Evolutionary conservation across 2,797 vertebrate genomes (phyloP).

Genomic region (Antrozous pallidus): DNA sequence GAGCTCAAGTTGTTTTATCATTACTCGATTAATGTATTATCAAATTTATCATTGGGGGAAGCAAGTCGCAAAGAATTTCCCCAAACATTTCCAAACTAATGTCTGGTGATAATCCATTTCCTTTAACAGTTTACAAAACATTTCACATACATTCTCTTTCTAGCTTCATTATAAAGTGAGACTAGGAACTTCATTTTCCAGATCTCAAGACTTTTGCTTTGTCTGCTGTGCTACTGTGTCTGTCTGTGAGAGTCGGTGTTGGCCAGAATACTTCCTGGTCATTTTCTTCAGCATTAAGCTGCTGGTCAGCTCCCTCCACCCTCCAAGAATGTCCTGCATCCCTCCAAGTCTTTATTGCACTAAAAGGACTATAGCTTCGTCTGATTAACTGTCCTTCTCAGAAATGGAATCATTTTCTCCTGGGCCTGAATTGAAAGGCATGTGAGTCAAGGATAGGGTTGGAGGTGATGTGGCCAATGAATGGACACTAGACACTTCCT

Average conservation of each 20-base stretch:
- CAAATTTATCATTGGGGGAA: slow-evolving; percentile 24
- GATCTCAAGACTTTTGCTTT: slow-evolving; percentile 47
- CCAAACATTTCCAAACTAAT: slow-evolving; percentile 35
- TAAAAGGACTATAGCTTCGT: slow-evolving; percentile 50
- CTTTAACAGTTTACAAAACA: slow-evolving; percentile 37
- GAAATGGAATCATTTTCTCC: slow-evolving; percentile 48
- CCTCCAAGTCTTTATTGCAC: slow-evolving; percentile 24
- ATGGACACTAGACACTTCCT: slow-evolving; percentile 77
- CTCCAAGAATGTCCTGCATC: slow-evolving; percentile 29
- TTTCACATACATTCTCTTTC: slow-evolving; percentile 26
- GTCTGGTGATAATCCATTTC: slow-evolving; percentile 6
- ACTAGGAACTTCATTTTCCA: slow-evolving; percentile 50
- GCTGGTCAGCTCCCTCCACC: slow-evolving; percentile 12
- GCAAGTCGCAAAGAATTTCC: slow-evolving; percentile 28
- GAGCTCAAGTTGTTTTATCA: slow-evolving; percentile 2
- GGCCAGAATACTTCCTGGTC: slow-evolving; percentile 43
- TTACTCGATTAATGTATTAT: slow-evolving; percentile 10
- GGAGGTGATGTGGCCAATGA: slow-evolving; percentile 73
- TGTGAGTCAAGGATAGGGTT: slow-evolving; percentile 54
- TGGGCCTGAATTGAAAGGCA: slow-evolving; percentile 52
- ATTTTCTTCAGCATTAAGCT: slow-evolving; percentile 32
- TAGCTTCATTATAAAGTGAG: slow-evolving; percentile 40
- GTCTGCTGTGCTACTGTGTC: slow-evolving; percentile 62
- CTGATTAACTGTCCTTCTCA: slow-evolving; percentile 50
- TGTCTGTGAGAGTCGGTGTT: slow-evolving; percentile 64